A percentile compares a stretch with the other conserved stretches of the same genome.
Conservation (phyloP, 1,140 invertebrate genomes). For the Scylla paramamosain region DNA sequence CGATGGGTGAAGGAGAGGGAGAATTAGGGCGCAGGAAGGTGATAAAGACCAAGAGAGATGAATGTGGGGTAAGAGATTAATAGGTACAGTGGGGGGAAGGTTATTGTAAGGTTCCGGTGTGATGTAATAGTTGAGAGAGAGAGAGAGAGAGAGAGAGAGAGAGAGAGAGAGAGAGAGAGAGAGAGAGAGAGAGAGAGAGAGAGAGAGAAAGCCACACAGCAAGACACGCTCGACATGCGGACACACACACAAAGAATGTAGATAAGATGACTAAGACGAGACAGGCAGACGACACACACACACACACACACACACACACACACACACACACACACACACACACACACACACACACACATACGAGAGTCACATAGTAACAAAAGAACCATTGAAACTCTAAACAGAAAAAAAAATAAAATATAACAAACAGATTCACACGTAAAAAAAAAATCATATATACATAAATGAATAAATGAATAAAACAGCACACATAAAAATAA, state of each 20-base stretch:
- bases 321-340: background rate
- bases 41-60: conserved; percentile 52
- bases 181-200: conserved; percentile 6
- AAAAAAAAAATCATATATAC: background rate
- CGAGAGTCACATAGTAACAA: no score
- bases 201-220: background rate
- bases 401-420: background rate
- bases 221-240: background rate
- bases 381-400: no score
- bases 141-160: conserved; percentile 12
- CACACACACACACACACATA: background rate
- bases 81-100: conserved; percentile 39
- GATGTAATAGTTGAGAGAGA: conserved; percentile 22
- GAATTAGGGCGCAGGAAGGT: conserved; percentile 45
- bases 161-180: conserved; percentile 18
- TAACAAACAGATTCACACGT: background rate
- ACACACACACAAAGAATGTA: background rate
- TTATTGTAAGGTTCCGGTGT: background rate
- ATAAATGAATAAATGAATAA: background rate
- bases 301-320: background rate
- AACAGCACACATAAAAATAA: no score
- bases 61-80: conserved; percentile 59
- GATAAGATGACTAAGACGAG: background rate
- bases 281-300: background rate
- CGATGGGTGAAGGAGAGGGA: conserved; percentile 52